phyloP scores from a whole-genome alignment of 2,888 invertebrate genomes.

The Morinoia aosen region DNA sequence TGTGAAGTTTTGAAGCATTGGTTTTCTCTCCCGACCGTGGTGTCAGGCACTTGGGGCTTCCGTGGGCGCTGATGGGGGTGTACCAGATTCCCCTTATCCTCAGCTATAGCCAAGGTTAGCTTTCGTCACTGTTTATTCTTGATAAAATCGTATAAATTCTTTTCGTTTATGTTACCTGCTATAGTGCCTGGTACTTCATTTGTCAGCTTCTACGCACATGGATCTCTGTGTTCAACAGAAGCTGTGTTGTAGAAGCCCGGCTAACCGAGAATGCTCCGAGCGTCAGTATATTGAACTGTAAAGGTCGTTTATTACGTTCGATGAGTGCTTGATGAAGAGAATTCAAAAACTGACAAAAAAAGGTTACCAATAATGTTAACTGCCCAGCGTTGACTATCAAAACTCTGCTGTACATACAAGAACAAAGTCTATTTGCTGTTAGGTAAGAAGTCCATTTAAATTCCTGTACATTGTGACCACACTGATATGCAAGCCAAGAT shows the following conservation, averaged over 20 bases:
- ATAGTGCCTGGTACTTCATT: too few species aligned
- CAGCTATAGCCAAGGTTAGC: too few species aligned
- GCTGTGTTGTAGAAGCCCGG: not conserved
- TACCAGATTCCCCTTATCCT: too few species aligned
- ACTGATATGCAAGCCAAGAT: not conserved
- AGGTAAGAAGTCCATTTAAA: not conserved
- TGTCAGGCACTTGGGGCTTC: too few species aligned
- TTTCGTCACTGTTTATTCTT: too few species aligned
- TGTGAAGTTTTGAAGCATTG: too few species aligned
- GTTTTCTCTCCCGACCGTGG: too few species aligned
- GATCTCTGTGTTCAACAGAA: not conserved
- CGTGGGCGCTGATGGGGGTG: too few species aligned
- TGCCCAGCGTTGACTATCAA: not conserved
- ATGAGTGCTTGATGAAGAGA: not conserved
- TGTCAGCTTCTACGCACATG: not conserved
- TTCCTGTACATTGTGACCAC: not conserved
- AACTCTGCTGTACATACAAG: not conserved
- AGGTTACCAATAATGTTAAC: not conserved
- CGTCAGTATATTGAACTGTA: not conserved
- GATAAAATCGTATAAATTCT: too few species aligned
- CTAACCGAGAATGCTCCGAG: not conserved
- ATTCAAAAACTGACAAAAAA: not conserved
- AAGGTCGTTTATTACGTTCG: not conserved
- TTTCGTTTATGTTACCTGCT: too few species aligned
- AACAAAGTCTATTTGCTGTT: not conserved